Evolutionary conservation across 2,888 invertebrate genomes (phyloP), one percentile per base, ranked within the genome.

Genomic region (Synanthedon myopaeformis): DNA sequence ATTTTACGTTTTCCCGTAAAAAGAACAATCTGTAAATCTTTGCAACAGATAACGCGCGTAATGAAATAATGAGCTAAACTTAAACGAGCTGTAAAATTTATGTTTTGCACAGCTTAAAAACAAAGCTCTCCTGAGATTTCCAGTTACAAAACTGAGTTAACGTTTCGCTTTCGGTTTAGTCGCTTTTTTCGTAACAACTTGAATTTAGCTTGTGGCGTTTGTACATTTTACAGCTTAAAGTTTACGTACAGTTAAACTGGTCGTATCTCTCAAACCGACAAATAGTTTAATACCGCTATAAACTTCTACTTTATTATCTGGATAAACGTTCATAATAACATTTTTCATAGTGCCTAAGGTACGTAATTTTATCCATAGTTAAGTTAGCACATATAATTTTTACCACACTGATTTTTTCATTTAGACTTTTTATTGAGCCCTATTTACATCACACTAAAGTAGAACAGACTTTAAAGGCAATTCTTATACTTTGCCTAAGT

Each of bases 51-150:
- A 82, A 75, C 70, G 61, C 69, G 69, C 68, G 70, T 82, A 82
- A 83, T 82, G 74, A 82, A 82, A 82, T 83, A 84, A 83, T 84
- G 79, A 83, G 80, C 74, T 77, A 72, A 83, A 79, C 79, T 82
- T 78, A 76, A 84, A 81, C 80, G 76, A 82, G 80, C 84, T 81
- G 79, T 76, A 72, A 80, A 85, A 83, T 82, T 76, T 82, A 82
- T 82, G 80, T 84, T 83, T 83, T 76, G 77, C 79, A 68, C 76
- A 77, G 79, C 79, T 84, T 82, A 79, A 82, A 83, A 83, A 82
- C 80, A 76, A 74, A 64, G 65, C 79, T 77, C 81, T 67, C 78
- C 61, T 63, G 81, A 78, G 81, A 80, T 81, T 81, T 72, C 67
- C 72, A 67, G 66, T 67, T 69, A 71, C 73, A 66, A 71, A 79